Evolutionary conservation across 2,797 vertebrate species (phyloP).

Genomic region (Spondyliosoma cantharus): DNA sequence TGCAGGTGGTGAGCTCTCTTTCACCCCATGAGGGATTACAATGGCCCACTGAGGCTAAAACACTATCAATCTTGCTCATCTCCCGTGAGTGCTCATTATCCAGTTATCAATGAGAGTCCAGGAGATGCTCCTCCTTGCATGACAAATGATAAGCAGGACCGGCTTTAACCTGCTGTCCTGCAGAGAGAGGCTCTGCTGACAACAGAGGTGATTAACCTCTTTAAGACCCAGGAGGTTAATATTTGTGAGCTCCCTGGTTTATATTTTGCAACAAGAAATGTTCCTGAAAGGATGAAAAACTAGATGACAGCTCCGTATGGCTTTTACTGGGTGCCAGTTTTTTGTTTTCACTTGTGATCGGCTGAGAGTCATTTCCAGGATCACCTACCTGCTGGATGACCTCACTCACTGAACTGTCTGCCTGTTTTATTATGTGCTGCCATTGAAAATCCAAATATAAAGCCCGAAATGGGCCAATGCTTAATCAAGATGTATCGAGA

Average conservation of each 20-base stretch:
- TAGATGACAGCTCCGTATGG: neutral
- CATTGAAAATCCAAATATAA: neutral
- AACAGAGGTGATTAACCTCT: constrained; percentile 12
- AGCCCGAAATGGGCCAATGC: neutral
- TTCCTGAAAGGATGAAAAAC: neutral
- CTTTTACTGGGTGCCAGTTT: neutral
- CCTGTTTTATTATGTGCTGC: neutral
- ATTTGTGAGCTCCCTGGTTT: constrained; percentile 1
- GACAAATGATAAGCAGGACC: constrained; percentile 45
- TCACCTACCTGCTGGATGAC: neutral
- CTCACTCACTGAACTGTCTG: constrained; percentile 1
- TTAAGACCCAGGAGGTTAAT: neutral
- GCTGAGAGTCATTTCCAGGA: neutral
- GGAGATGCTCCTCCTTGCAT: constrained; percentile 30
- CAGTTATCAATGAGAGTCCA: constrained; percentile 56
- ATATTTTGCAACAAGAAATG: neutral
- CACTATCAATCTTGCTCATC: constrained; percentile 58
- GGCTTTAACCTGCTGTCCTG: constrained; percentile 10
- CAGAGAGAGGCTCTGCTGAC: neutral
- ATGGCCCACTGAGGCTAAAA: constrained; percentile 45
- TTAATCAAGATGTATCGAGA: constrained; percentile 12
- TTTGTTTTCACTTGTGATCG: neutral
- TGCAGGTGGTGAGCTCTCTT: constrained; percentile 37
- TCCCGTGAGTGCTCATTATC: constrained; percentile 60
- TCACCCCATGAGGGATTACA: constrained; percentile 42